phyloP scores from a whole-genome alignment of 2,113 vertebrate genomes.

The Microtus richardsoni region DNA sequence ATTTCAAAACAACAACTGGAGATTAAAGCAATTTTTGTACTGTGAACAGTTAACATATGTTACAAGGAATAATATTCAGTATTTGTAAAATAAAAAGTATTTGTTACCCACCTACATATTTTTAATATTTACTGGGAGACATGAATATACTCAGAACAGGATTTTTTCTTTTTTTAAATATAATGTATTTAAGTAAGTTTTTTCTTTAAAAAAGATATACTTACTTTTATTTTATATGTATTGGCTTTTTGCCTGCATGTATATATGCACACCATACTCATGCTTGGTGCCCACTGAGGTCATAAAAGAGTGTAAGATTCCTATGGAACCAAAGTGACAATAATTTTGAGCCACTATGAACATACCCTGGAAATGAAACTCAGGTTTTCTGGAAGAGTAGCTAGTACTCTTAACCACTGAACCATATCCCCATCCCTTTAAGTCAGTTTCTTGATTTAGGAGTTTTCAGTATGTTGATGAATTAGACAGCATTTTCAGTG shows the following conservation, averaged over 20 bases:
- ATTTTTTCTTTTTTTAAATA: neutral
- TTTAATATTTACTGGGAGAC: neutral
- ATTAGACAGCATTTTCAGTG: neutral
- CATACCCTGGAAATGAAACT: neutral
- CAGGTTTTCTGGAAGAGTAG: neutral
- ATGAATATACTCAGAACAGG: neutral
- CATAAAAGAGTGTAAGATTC: too few species aligned
- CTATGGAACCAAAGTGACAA: neutral
- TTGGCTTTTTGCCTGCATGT: neutral
- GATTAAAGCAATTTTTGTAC: constrained; percentile 23
- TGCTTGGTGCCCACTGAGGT: neutral
- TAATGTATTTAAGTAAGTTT: neutral
- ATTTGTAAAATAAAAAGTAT: constrained; percentile 12
- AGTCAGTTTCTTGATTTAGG: neutral
- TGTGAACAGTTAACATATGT: constrained; percentile 34
- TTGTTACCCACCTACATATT: neutral
- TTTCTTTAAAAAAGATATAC: neutral
- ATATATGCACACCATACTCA: neutral
- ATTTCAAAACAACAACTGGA: constrained; percentile 50
- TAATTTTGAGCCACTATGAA: too few species aligned
- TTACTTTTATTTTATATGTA: neutral
- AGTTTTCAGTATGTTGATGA: neutral
- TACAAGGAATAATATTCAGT: neutral
- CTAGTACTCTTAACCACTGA: neutral
- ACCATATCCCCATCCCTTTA: neutral